These are phyloP conservation scores for Hypothenemus hampei DNA, from an alignment of 1,140 invertebrate species.

Conservation along the genomic window DNA sequence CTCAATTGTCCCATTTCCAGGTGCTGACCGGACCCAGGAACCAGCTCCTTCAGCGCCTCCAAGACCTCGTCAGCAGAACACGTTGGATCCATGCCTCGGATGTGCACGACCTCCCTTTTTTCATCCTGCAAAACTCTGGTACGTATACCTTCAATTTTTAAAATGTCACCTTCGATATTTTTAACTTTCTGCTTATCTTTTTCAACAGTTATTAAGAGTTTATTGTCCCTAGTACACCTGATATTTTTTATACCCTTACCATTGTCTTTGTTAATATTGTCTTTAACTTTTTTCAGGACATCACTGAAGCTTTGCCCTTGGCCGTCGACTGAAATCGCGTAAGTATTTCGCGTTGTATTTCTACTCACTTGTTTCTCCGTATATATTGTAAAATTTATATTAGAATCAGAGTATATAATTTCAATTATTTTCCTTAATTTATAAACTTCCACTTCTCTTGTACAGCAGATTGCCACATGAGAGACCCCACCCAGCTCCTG, in stretches of 20 bases:
- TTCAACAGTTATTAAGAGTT: neutral
- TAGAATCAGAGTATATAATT: too few relatives aligned
- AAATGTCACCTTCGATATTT: neutral
- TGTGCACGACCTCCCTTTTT: neutral
- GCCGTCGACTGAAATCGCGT: neutral
- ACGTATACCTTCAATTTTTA: neutral
- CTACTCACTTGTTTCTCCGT: too few relatives aligned
- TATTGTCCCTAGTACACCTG: neutral
- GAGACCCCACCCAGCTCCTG: too few relatives aligned
- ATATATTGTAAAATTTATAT: too few relatives aligned
- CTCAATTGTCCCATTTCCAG: neutral
- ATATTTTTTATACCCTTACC: neutral
- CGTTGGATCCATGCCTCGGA: constrained; percentile 8
- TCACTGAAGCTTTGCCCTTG: neutral
- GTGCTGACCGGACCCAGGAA: neutral
- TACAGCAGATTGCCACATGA: too few relatives aligned
- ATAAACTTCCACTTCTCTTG: too few relatives aligned
- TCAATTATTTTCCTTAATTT: too few relatives aligned
- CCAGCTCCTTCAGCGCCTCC: neutral
- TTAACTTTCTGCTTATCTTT: neutral
- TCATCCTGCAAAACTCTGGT: neutral
- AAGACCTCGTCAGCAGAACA: constrained; percentile 7
- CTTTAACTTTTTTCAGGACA: neutral
- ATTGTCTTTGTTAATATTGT: neutral
- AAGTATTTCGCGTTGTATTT: neutral